Evolutionary conservation across 2,888 invertebrate genomes (phyloP), one percentile per base, ranked within the genome.

Genomic region (Hydropsyche betteni): DNA sequence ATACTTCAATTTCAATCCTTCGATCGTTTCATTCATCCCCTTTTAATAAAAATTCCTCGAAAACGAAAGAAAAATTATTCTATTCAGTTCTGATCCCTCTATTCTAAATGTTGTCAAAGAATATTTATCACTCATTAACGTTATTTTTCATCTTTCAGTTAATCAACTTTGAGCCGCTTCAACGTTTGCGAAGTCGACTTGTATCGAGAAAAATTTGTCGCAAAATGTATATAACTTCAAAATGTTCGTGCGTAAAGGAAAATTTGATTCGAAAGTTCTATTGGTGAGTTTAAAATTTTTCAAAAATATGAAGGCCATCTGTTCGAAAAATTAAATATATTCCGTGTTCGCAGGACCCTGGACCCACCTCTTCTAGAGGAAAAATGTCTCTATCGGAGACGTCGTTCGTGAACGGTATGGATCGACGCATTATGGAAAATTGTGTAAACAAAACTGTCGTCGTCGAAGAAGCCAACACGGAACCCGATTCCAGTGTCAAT

Each of bases 191-290:
- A 86, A 86, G 86, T 86, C n/a, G 58, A 86, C 86, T 86, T 10
- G 24, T 2, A 34, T 33, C 5, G 12, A 16, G 14, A 68, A 68
- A 87, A 86, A 87, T 82, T 86, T 84, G 84, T 84, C 87, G 87
- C 87, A 88, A 88, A 86, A 88, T 88, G 87, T 84, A 84, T 85
- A 84, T 86, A 83, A 85, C 84, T 84, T 85, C 86, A 86, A 86
- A 83, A 88, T 88, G 88, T 88, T 87, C 83, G 84, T 87, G 83
- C 83, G 87, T 85, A 84, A 79, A 55, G 76, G 87, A 85, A 87
- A 87, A 83, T 85, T 85, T 83, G 86, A 87, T 86, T 82, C 86
- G 81, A 82, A 84, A 86, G 86, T 87, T 87, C 87, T 85, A 84
- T 86, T 87, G 87, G 87, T 87, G 80, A 87, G 87, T 87, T 83